Percentiles rank a stretch among this genome's conserved stretches.
Conservation (phyloP, 2,888 invertebrate species). For the Dasysyrphus albostriatus region DNA sequence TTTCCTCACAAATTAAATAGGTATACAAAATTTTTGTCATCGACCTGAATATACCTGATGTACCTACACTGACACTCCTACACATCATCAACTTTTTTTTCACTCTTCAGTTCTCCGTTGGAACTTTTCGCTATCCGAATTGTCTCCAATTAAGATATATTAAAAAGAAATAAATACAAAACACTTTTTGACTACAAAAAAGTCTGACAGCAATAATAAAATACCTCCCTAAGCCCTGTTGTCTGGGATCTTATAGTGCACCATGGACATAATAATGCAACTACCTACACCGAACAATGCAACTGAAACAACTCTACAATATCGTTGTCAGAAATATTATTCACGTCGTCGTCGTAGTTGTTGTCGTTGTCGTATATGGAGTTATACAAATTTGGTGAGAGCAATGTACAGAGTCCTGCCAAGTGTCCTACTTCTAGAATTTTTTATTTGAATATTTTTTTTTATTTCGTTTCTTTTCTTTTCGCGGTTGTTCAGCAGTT, state of each 20-base stretch:
- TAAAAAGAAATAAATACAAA: constrained; percentile 14
- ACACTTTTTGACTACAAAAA: constrained; percentile 10
- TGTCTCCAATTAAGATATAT: constrained; percentile 36
- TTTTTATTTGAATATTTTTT: background rate
- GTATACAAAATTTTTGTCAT: too few relatives aligned
- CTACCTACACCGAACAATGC: constrained; percentile 28
- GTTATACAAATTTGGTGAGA: background rate
- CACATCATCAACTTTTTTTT: background rate
- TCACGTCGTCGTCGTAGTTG: background rate
- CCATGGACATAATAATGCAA: constrained; percentile 43
- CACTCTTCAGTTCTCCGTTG: background rate
- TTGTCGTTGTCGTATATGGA: constrained; percentile 4
- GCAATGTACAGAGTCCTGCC: constrained; percentile 16
- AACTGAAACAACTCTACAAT: constrained; percentile 50
- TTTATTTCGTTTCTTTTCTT: constrained; percentile 12
- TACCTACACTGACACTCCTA: background rate
- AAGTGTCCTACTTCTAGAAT: constrained; percentile 47
- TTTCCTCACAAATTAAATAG: background rate
- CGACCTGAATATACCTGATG: too few relatives aligned
- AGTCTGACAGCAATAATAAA: constrained; percentile 23
- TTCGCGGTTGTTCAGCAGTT: constrained; percentile 32
- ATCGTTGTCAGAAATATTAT: constrained; percentile 39
- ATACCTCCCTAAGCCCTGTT: constrained; percentile 33
- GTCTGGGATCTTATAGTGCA: constrained; percentile 40
- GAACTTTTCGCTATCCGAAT: background rate